Evolutionary conservation across 2,113 vertebrate genomes (phyloP).

Genomic region (Anolis carolinensis): DNA sequence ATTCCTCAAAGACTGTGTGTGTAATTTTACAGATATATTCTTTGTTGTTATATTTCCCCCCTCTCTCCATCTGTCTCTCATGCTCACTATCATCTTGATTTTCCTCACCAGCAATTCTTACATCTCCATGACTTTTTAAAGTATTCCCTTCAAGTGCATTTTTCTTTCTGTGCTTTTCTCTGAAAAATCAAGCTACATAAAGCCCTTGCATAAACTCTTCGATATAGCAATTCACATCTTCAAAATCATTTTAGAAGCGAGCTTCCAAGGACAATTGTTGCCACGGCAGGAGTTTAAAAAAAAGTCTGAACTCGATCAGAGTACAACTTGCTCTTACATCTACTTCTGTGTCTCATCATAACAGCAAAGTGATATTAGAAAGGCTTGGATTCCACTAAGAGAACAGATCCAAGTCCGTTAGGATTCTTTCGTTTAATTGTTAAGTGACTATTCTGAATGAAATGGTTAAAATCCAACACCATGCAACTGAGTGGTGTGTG

Average conservation of each 20-base stretch:
- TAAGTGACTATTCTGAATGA: not conserved
- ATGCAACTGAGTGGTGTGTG: not conserved
- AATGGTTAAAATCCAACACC: not conserved
- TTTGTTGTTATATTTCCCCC: no score
- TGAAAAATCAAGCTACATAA: conserved; percentile 15
- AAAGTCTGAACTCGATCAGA: conserved; percentile 59
- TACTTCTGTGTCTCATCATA: conserved; percentile 63
- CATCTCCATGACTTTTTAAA: not conserved
- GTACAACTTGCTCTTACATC: conserved; percentile 57
- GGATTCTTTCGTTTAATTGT: not conserved
- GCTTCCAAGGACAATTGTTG: conserved; percentile 37
- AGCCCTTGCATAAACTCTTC: conserved; percentile 26
- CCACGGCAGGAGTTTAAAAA: conserved; percentile 36
- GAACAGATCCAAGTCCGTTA: not conserved
- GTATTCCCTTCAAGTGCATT: not conserved
- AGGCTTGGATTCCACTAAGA: not conserved
- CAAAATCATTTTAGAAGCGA: not conserved
- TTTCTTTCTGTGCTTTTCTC: conserved; percentile 15
- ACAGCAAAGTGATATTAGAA: conserved; percentile 63
- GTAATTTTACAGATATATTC: not conserved
- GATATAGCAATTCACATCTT: fast-evolving
- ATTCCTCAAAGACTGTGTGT: not conserved
- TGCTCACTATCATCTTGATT: not conserved
- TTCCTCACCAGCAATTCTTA: conserved; percentile 3
- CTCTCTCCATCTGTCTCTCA: no score